phyloP scores from a whole-genome alignment of 2,888 invertebrate species.

The Ectobius pallidus region DNA sequence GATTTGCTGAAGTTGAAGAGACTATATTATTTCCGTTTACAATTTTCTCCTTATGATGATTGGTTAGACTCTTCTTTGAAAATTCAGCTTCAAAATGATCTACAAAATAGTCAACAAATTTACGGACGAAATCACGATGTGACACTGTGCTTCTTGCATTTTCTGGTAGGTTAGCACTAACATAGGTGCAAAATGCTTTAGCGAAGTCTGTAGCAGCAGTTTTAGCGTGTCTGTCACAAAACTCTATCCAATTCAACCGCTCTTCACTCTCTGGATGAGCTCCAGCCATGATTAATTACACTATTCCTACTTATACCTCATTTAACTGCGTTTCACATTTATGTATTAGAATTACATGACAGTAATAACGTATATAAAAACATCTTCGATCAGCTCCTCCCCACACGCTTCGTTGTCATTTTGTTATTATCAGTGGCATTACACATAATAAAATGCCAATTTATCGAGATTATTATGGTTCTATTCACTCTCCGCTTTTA shows the following conservation, averaged over 20 bases:
- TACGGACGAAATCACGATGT: constrained; percentile 79
- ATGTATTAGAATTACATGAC: background rate
- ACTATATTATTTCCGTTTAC: constrained; percentile 51
- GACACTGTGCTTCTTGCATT: constrained; percentile 69
- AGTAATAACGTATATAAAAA: background rate
- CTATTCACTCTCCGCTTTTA: background rate
- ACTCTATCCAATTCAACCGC: constrained; percentile 70
- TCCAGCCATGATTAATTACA: constrained; percentile 36
- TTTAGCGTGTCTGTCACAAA: constrained; percentile 86
- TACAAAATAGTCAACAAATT: constrained; percentile 83
- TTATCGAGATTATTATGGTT: too few species aligned
- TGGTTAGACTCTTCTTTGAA: constrained; percentile 49
- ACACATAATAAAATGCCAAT: background rate
- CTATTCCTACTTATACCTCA: background rate
- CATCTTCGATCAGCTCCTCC: constrained; percentile 13
- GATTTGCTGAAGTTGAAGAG: constrained; percentile 8
- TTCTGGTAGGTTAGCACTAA: constrained; percentile 72
- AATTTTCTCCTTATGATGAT: constrained; percentile 56
- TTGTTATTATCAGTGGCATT: background rate
- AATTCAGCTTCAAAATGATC: constrained; percentile 86
- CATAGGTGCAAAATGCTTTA: constrained; percentile 80
- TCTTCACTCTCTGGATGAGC: constrained; percentile 37
- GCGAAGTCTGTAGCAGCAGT: constrained; percentile 88
- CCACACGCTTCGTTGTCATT: background rate
- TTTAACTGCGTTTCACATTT: background rate